Conservation (phyloP, 2,888 invertebrate genomes). For the Heliconius hortense region DNA sequence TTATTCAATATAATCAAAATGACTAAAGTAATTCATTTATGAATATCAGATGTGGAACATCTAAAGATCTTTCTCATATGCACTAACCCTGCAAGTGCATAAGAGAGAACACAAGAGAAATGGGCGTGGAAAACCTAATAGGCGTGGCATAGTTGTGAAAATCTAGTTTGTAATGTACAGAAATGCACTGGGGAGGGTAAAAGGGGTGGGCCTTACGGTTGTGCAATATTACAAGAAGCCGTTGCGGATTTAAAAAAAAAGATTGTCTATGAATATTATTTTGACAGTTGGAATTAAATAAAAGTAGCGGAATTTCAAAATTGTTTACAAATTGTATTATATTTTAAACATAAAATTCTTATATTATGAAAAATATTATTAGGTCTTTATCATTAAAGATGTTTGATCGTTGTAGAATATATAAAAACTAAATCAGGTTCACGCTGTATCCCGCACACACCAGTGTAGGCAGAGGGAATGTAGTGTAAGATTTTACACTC, state of each 20-base stretch:
- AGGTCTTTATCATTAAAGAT: no score
- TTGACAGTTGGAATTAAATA: not conserved
- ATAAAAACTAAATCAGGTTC: no score
- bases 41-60: not conserved
- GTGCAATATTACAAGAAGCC: not conserved
- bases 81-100: not conserved
- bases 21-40: not conserved
- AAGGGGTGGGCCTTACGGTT: not conserved
- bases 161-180: not conserved
- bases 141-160: slow-evolving; percentile 1
- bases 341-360: not conserved
- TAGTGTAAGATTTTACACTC: no score
- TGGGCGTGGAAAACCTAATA: slow-evolving; percentile 12
- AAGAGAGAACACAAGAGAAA: slow-evolving; percentile 18
- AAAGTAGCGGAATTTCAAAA: not conserved
- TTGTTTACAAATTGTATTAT: not conserved
- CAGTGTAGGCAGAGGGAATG: no score
- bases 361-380: not conserved
- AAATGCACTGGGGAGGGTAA: slow-evolving; percentile 1
- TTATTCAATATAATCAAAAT: not conserved
- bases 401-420: not conserved
- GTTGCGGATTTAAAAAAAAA: not conserved
- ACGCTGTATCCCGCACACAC: no score
- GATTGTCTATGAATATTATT: slow-evolving; percentile 4
- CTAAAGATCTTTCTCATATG: slow-evolving; percentile 2